A percentile compares a stretch with the other conserved stretches of the same genome.
These are phyloP conservation scores for Polypedilum vanderplanki DNA, from an alignment of 1,140 invertebrate genomes.

Conservation along the genomic window DNA sequence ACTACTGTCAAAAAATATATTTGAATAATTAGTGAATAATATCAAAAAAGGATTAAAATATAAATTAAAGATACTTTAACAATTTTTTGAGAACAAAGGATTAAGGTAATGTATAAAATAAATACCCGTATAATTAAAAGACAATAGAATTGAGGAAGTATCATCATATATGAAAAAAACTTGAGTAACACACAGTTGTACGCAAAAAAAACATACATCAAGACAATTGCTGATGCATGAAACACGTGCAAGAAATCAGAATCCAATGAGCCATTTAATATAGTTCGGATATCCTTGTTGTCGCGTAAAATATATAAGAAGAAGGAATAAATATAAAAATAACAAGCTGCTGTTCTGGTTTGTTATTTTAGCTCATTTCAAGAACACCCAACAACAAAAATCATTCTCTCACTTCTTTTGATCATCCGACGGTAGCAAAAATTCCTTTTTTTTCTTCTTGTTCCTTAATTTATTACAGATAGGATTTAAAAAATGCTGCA, in stretches of 20 bases:
- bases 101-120: no score
- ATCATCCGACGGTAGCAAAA: background rate
- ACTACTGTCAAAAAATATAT: no score
- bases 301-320: background rate
- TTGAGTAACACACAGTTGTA: no score
- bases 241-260: constrained; percentile 24
- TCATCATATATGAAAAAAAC: no score
- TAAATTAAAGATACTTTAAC: no score
- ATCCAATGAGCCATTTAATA: constrained; percentile 23
- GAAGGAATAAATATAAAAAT: background rate
- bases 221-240: background rate
- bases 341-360: background rate
- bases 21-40: no score
- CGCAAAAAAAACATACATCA: background rate
- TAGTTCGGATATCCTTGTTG: constrained; percentile 11
- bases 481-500: no score
- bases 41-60: no score
- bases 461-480: background rate
- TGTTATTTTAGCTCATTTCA: background rate
- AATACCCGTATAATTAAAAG: no score
- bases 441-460: background rate
- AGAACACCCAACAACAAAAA: constrained; percentile 5
- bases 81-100: no score
- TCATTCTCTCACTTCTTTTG: background rate
- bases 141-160: no score